Base-by-base conservation (phyloP, 2,888 invertebrate species). In the Deroplatys truncata region DNA sequence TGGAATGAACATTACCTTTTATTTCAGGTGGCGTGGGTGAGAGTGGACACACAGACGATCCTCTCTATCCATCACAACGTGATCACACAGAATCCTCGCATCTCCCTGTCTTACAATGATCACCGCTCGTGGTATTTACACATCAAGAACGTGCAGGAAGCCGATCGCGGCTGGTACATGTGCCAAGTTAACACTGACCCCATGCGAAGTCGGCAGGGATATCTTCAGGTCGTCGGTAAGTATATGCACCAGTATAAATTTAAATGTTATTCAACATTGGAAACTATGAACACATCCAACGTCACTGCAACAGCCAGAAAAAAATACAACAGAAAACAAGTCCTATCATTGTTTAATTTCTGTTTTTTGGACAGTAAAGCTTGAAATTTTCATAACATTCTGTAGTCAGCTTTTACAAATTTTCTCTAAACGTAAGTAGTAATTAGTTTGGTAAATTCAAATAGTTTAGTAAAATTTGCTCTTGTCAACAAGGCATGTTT, bases 141-240 rank as follows among this genome's bases (percentile, higher is more conserved):
- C 93, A 97, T 98, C 93, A 97, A 97, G 93, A 96, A 96, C 92
- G 98, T 97, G 56, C 97, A 98, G 93, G 98, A 98, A 93, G 95
- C 96, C 85, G 98, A 98, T 94, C 95, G 98, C 3, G 98, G 98
- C 90, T 98, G 98, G 98, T 98, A 96, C 93, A 98, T 98, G 98
- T 98, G 98, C 93, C 98, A 98, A 94, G 96, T 98, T 91, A 98
- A 98, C 94, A 98, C 98, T 0, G 98, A 98, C 93, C 98, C 98
- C n/a, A 98, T 98, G 98, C 95, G 98, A 91, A 97, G 97, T 90
- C 95, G 97, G 89, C 97, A 98, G 93, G 98, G 98, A 89, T 98
- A 98, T 93, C 95, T 98, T 72, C 98, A 98, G 95, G 98, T 98
- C 91, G 98, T 98, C 84, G 98, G 98, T 98, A 93, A 96, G 97